Base-by-base conservation (phyloP, 1,140 invertebrate species). In the Idris sp. region DNA sequence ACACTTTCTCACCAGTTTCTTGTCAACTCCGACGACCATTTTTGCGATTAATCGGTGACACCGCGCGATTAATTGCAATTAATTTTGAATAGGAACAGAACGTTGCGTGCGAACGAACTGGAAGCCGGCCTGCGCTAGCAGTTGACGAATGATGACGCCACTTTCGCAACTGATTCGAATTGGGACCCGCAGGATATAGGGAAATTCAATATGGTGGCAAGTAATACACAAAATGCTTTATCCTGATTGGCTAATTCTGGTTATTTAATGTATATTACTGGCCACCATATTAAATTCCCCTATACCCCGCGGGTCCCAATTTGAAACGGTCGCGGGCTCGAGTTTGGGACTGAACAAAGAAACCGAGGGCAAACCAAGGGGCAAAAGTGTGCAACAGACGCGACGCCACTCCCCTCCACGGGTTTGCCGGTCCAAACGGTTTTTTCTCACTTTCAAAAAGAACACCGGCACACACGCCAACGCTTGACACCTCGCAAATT, bases 371-470 rank as follows among this genome's bases (percentile, higher is more conserved):
- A 83, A 84, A 77, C 75, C 64, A 68, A 76, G 58, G 77, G 62
- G 72, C 81, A 83, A 84, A n/a, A n/a, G n/a, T n/a, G 74, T 83
- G 82, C 80, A 84, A 77, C 78, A 76, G 80, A 74, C 79, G 77
- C 76, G 72, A 79, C 76, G 56, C 61, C n/a, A 35, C 9, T 54
- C 22, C 67, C 28, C 15, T 36, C 46, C 11, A 13, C 25, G 8
- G 15, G 16, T 58, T 44, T 4, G 44, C 44, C 41, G 31, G 31
- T 1, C 62, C 48, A 33, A 56, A 48, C 31, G 18, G 13, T 48
- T 56, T 46, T 56, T 56, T 33, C 16, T 54, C 11, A 22, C 25
- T 59, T 48, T 18, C 4, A 31, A 59, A 30, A 41, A 15, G 15
- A 15, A 19, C 7, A 16, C 31, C 48, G 22, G 25, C 4, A 40